These are phyloP conservation scores for Coenobita brevimanus DNA, from an alignment of 1,140 invertebrate species.

Conservation along the genomic window DNA sequence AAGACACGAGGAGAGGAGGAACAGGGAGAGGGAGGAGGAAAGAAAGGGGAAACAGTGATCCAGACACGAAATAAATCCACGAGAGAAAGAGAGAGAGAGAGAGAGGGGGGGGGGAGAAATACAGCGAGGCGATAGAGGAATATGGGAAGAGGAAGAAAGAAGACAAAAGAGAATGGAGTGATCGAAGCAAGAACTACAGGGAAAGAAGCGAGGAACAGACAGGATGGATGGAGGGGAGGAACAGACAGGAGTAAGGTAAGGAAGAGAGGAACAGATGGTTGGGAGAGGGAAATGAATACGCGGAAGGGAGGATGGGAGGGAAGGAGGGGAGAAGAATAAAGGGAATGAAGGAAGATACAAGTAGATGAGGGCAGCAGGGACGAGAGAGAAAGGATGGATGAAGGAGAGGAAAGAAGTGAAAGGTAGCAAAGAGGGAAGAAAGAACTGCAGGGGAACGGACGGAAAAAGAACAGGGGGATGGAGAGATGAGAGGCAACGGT, in stretches of 20 bases:
- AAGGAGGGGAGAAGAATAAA: background rate
- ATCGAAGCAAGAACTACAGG: background rate
- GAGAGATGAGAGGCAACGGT: background rate
- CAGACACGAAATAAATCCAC: background rate
- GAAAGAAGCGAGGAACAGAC: background rate
- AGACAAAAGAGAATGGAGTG: background rate
- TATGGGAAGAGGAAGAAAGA: background rate
- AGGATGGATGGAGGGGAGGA: too few species aligned
- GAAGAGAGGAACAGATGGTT: too few species aligned
- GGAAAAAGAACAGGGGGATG: background rate
- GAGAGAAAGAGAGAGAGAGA: background rate
- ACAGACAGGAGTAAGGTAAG: background rate
- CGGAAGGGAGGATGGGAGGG: background rate
- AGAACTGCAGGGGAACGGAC: background rate
- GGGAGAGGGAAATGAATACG: too few species aligned
- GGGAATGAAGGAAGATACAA: slow-evolving; percentile 4
- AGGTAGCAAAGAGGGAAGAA: background rate
- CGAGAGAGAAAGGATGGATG: background rate
- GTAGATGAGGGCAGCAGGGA: background rate
- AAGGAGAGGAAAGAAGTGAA: background rate
- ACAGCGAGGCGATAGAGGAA: background rate
- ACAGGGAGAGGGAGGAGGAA: background rate
- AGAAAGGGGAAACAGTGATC: background rate
- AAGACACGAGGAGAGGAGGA: too few species aligned
- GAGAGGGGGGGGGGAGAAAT: background rate